These are phyloP conservation scores for Enteromius anoplus DNA, from an alignment of 2,797 vertebrate genomes.

Conservation along the genomic window DNA sequence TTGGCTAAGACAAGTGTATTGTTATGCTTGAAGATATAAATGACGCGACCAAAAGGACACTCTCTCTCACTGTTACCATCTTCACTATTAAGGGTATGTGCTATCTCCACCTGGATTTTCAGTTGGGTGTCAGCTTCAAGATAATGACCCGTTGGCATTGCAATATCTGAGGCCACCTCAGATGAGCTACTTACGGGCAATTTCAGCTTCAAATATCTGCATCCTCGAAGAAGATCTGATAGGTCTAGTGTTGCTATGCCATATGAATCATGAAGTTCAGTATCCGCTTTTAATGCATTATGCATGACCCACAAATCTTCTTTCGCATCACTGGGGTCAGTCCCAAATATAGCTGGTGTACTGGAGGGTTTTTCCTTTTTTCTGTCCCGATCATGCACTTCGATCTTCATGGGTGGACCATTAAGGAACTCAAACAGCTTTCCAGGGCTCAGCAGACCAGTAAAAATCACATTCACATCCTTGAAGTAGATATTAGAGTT, in stretches of 20 bases:
- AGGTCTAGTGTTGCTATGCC: conserved; percentile 79
- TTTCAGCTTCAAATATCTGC: conserved; percentile 69
- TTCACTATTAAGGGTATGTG: conserved; percentile 63
- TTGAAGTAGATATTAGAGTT: conserved; percentile 75
- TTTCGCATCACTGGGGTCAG: conserved; percentile 61
- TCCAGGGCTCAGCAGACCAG: conserved; percentile 71
- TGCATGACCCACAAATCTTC: conserved; percentile 52
- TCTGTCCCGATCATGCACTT: conserved; percentile 85
- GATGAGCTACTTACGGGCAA: conserved; percentile 70
- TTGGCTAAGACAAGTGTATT: conserved; percentile 62
- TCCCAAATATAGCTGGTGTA: conserved; percentile 66
- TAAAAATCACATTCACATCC: conserved; percentile 83
- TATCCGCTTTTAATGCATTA: conserved; percentile 45
- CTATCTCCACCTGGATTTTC: conserved; percentile 80
- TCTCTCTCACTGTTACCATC: neutral
- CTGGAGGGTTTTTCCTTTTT: conserved; percentile 59
- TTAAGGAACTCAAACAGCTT: conserved; percentile 77
- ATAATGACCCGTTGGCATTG: conserved; percentile 76
- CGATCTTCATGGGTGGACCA: conserved; percentile 81
- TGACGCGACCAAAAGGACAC: conserved; percentile 74
- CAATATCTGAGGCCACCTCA: conserved; percentile 14
- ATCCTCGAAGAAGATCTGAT: conserved; percentile 76
- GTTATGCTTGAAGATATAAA: conserved; percentile 75
- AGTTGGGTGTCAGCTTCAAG: conserved; percentile 75
- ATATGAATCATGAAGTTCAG: conserved; percentile 64